A percentile compares a stretch with the other conserved stretches of the same genome.
Evolutionary conservation across 2,797 vertebrate species (phyloP).

Genomic region (Steatocranus sp.): DNA sequence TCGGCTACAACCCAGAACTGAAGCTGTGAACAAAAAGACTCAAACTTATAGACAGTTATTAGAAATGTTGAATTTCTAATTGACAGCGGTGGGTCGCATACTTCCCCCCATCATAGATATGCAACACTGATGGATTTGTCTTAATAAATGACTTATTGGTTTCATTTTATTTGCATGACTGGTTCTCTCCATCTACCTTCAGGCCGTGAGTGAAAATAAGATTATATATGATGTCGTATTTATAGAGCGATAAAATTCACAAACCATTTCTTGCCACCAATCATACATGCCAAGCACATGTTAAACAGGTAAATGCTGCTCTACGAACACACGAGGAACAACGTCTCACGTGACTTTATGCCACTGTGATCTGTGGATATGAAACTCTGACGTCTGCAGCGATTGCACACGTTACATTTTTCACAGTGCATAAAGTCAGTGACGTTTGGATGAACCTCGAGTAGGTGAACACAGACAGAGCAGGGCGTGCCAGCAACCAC

Average conservation of each 20-base stretch:
- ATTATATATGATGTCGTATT: background rate
- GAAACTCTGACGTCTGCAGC: background rate
- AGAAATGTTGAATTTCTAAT: background rate
- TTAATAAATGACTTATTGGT: background rate
- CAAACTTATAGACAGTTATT: background rate
- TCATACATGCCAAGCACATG: background rate
- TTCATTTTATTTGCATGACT: background rate
- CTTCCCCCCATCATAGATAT: background rate
- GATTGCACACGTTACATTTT: background rate
- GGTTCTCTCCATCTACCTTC: background rate
- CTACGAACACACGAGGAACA: background rate
- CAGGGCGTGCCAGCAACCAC: constrained; percentile 47
- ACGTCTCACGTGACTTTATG: background rate
- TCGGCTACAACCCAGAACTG: background rate
- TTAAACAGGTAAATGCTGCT: background rate
- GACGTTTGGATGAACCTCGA: background rate
- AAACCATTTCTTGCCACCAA: background rate
- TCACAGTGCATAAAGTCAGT: background rate
- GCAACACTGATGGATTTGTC: background rate
- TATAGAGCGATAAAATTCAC: background rate
- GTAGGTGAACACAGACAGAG: background rate
- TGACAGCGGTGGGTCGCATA: background rate
- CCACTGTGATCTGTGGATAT: background rate
- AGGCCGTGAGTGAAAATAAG: accelerated
- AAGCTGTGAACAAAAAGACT: background rate